phyloP scores from a whole-genome alignment of 2,797 vertebrate species.

The Rhincodon typus region DNA sequence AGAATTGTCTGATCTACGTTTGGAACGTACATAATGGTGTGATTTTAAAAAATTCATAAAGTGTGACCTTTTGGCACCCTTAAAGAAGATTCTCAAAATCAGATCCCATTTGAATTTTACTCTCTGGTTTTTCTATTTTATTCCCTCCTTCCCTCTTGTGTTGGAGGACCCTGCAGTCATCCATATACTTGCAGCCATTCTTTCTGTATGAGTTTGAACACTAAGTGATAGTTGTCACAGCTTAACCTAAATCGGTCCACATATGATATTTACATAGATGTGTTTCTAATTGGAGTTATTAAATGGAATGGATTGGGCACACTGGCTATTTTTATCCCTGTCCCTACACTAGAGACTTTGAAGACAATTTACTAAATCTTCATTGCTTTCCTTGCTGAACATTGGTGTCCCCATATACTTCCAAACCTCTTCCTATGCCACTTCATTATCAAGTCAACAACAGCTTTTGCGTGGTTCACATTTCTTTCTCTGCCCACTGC shows the following conservation, averaged over 20 bases:
- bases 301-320: neutral
- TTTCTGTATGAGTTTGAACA: neutral
- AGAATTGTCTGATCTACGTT: neutral
- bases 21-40: neutral
- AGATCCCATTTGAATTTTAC: neutral
- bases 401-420: neutral
- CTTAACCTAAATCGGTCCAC: neutral
- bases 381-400: neutral
- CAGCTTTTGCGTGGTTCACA: neutral
- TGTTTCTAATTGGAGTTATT: neutral
- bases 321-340: neutral
- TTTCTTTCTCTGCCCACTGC: neutral
- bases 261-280: neutral
- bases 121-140: neutral
- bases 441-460: neutral
- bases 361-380: neutral
- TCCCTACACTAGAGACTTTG: neutral
- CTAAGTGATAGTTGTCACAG: neutral
- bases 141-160: neutral
- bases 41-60: neutral
- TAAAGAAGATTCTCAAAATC: neutral
- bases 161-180: neutral
- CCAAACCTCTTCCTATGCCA: neutral
- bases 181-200: neutral
- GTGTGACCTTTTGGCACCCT: neutral